These are phyloP conservation scores for Microtus montanus DNA, from an alignment of 2,113 vertebrate species.

Conservation along the genomic window DNA sequence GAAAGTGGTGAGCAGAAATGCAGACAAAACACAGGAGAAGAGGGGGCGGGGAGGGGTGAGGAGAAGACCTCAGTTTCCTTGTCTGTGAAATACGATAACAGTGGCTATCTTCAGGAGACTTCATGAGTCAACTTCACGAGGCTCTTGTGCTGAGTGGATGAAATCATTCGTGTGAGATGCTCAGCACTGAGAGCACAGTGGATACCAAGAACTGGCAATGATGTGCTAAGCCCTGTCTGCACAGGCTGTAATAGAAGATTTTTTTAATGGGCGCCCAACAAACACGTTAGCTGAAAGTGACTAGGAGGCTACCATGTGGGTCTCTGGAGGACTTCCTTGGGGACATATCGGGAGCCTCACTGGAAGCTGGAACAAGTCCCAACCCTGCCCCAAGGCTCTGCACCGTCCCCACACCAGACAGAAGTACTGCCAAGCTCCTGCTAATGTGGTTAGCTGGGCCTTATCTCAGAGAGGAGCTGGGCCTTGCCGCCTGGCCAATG, in stretches of 20 bases:
- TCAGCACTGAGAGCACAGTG: not conserved
- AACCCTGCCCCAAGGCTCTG: not conserved
- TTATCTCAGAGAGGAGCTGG: constrained; percentile 38
- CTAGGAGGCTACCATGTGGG: not conserved
- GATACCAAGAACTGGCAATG: not conserved
- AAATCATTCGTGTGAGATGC: not conserved
- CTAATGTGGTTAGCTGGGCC: constrained; percentile 25
- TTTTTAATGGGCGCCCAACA: not conserved
- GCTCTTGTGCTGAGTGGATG: not conserved
- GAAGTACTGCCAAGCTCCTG: constrained; percentile 2
- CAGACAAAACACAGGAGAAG: not conserved
- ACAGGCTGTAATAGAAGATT: not conserved
- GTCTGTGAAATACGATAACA: constrained; percentile 15
- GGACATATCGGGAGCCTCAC: not conserved
- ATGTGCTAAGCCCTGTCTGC: not conserved
- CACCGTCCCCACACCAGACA: constrained; percentile 17
- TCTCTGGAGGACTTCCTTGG: constrained; percentile 28
- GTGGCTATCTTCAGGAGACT: not conserved
- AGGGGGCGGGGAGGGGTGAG: no score
- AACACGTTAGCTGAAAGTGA: not conserved
- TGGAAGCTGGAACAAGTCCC: not conserved
- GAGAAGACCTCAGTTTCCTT: not conserved
- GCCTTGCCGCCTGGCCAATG: not conserved
- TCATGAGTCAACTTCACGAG: not conserved
- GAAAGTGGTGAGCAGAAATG: not conserved